Evolutionary conservation across 2,797 vertebrate species (phyloP).

Genomic region (Petrocephalus schoutedeni): DNA sequence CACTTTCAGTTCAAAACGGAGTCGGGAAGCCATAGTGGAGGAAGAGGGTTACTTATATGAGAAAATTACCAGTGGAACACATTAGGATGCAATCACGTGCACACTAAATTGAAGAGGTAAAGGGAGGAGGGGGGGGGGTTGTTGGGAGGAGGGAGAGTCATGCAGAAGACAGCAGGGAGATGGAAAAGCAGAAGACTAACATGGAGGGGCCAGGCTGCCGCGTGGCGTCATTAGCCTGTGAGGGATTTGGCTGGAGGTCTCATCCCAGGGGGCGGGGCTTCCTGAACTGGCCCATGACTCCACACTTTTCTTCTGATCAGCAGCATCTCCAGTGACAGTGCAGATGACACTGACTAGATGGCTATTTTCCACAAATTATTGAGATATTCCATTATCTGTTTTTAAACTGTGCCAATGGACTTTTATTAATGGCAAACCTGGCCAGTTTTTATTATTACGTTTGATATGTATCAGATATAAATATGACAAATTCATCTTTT

Average conservation of each 20-base stretch:
- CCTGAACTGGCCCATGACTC: background rate
- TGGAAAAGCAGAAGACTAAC: background rate
- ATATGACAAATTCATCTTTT: background rate
- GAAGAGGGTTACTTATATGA: background rate
- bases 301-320: background rate
- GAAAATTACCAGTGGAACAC: conserved; percentile 15
- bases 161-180: background rate
- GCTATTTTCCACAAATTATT: background rate
- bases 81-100: background rate
- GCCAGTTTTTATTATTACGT: background rate
- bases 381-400: background rate
- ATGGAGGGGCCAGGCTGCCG: background rate
- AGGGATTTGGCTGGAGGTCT: conserved; percentile 10
- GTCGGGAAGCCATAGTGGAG: background rate
- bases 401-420: background rate
- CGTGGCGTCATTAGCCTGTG: background rate
- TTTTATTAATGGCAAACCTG: background rate
- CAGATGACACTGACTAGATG: background rate
- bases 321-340: background rate
- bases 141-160: background rate
- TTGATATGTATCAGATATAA: background rate
- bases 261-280: background rate
- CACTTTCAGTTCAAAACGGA: background rate
- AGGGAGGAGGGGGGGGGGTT: background rate
- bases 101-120: background rate